Conservation (phyloP, 2,113 vertebrate species). For the Paracanthobrama guichenoti region DNA sequence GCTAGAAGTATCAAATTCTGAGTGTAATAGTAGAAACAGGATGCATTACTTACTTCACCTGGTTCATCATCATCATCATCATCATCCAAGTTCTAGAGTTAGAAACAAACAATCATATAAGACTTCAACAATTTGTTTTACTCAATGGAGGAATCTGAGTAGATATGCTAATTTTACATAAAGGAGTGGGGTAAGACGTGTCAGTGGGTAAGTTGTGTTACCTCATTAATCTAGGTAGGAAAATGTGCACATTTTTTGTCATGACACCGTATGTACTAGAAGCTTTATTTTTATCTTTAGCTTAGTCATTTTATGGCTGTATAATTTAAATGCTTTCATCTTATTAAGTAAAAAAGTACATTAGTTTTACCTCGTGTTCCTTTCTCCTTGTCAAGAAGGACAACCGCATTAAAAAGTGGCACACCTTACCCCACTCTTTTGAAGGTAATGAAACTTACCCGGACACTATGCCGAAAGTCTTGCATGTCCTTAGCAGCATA, state of each 20-base stretch:
- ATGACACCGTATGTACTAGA: background rate
- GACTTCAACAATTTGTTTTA: too few species aligned
- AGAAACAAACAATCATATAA: background rate
- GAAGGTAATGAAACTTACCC: constrained; percentile 69
- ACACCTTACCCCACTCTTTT: background rate
- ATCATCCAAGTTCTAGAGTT: background rate
- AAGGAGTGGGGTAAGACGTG: background rate
- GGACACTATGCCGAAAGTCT: constrained; percentile 81
- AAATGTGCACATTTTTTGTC: background rate
- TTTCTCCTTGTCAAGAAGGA: background rate
- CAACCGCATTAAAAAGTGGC: background rate
- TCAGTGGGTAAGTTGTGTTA: background rate
- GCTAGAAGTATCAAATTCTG: background rate
- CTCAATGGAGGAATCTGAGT: background rate
- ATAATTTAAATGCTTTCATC: background rate
- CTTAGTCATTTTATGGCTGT: background rate
- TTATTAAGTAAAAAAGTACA: background rate
- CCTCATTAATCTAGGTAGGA: background rate
- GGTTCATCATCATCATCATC: background rate
- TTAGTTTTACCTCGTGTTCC: background rate
- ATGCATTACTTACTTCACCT: background rate
- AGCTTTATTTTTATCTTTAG: background rate
- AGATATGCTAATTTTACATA: background rate
- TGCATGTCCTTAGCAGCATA: constrained; percentile 81
- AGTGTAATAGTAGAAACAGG: background rate